phyloP scores from a whole-genome alignment of 2,888 invertebrate species.

The Limnephilus rhombicus region DNA sequence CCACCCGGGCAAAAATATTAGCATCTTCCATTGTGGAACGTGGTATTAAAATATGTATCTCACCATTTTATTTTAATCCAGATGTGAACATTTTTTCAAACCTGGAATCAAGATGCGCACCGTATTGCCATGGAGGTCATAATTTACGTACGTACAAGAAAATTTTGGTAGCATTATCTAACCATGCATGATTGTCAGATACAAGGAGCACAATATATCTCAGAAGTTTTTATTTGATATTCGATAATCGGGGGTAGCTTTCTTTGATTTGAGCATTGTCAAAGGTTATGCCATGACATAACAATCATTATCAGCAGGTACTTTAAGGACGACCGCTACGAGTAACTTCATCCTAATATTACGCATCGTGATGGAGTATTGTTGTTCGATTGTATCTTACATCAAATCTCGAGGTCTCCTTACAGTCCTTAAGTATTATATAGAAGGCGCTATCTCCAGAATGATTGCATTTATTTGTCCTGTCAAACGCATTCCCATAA shows the following conservation, averaged over 20 bases:
- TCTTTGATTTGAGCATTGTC: neutral
- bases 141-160: neutral
- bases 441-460: neutral
- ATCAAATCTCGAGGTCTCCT: neutral
- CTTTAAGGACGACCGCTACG: neutral
- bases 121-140: neutral
- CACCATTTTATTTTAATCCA: neutral
- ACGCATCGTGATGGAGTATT: neutral
- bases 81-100: neutral
- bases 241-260: neutral
- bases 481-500: neutral
- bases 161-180: too few species aligned
- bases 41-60: neutral
- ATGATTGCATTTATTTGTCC: neutral
- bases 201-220: neutral
- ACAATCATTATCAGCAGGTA: neutral
- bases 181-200: neutral
- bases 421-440: neutral
- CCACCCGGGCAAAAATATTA: too few species aligned
- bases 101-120: neutral
- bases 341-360: neutral
- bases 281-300: neutral
- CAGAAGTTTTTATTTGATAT: neutral
- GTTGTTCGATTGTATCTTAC: neutral
- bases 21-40: too few species aligned